A percentile compares a stretch with the other conserved stretches of the same genome.
Conservation (phyloP, 2,113 vertebrate species). For the Cyanistes caeruleus region DNA sequence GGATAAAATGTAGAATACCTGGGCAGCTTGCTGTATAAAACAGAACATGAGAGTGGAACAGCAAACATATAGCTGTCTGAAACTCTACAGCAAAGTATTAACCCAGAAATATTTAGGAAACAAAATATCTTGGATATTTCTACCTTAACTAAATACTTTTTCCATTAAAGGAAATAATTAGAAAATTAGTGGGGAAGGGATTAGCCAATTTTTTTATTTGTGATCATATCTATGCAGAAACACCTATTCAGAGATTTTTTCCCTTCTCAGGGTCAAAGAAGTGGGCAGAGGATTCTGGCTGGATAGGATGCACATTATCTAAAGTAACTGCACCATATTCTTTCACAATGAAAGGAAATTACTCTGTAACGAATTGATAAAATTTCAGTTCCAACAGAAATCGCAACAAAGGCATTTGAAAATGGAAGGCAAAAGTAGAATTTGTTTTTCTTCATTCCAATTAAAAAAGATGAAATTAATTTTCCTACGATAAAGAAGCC, state of each 20-base stretch:
- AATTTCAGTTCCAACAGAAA: not conserved
- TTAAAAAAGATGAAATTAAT: slow-evolving; percentile 20
- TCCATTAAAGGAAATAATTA: not conserved
- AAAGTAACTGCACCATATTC: not conserved
- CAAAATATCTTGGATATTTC: not conserved
- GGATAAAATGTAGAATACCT: not conserved
- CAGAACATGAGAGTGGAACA: not conserved
- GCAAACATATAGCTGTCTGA: not conserved
- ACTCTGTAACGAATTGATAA: not conserved
- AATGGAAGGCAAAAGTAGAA: not conserved
- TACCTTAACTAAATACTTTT: not conserved
- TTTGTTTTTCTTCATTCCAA: slow-evolving; percentile 4
- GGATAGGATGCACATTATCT: not conserved
- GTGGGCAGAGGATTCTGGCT: not conserved
- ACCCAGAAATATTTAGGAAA: not conserved
- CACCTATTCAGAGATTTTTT: not conserved
- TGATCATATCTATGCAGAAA: not conserved
- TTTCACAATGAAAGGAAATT: not conserved
- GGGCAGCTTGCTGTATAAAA: not conserved
- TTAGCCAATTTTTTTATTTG: not conserved
- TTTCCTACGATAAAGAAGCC: not conserved
- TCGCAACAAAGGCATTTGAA: not conserved
- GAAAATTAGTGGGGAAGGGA: not conserved
- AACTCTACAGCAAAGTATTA: not conserved
- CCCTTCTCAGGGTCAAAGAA: not conserved